Base-by-base conservation (phyloP, 2,113 vertebrate species). In the Rana temporaria region DNA sequence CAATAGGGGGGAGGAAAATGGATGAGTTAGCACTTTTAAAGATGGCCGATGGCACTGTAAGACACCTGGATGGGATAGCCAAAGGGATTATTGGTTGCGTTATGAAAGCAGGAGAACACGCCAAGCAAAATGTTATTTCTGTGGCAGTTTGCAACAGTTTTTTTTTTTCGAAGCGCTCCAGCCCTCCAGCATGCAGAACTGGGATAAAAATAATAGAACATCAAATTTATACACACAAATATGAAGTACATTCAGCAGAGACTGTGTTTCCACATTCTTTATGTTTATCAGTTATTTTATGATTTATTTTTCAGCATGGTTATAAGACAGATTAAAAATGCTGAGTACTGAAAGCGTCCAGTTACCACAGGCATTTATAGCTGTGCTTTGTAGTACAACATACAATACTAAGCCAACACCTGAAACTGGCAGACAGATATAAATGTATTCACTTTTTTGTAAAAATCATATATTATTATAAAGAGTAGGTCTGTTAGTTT, bases 21-120 rank as follows among this genome's bases (percentile, higher is more conserved):
- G 80, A 66, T 83, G 81, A 83, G 63, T 83, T 64, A 64, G 72
- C 71, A 83, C 30, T 76, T 68, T 76, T 67, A 83, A 76, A 75
- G 30, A 83, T 67, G 63, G 81, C 81, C 55, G 64, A 76, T 34
- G 81, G 81, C 81, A 32, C 60, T 68, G 55, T 75, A 66, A 83
- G 72, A 83, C 81, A 83, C 72, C 81, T 83, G 81, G 81, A 83
- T 83, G 64, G 71, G 62, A 83, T 83, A 83, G 81, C 81, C 71
- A 76, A 75, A 83, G 81, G 81, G 81, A 76, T 67, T 76, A 60
- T 75, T 83, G 71, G 63, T 75, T 60, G 72, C 30, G 62, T 75
- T 76, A 75, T 74, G 62, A 83, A 83, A 75, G 72, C 52, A 60
- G 64, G 34, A 68, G 62, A 68, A 68, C 59, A 76, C 30, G 81